A percentile compares a stretch with the other conserved stretches of the same genome.
Conservation (phyloP, 2,797 vertebrate species). For the Pipistrellus kuhlii region DNA sequence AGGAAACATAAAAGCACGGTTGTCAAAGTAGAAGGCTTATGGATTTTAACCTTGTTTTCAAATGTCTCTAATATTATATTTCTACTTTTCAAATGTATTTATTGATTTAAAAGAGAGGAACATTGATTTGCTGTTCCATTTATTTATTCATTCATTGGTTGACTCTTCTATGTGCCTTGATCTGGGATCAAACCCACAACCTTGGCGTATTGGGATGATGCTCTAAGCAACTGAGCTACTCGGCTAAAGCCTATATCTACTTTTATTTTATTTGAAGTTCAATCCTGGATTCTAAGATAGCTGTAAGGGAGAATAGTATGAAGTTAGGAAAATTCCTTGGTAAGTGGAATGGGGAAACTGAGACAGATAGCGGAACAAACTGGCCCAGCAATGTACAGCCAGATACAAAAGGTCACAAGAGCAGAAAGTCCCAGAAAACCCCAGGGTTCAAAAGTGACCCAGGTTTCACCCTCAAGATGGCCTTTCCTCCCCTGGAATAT, state of each 20-base stretch:
- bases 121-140: background rate
- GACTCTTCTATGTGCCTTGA: background rate
- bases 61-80: conserved; percentile 29
- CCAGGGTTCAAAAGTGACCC: background rate
- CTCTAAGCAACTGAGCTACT: background rate
- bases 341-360: background rate
- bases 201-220: background rate
- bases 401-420: background rate
- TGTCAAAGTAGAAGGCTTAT: background rate
- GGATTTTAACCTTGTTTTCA: conserved; percentile 65
- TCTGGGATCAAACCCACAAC: background rate
- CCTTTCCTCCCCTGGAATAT: background rate
- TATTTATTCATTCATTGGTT: background rate
- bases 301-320: background rate
- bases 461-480: background rate
- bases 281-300: background rate
- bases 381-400: background rate
- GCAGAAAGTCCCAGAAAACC: background rate
- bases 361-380: background rate
- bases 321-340: background rate
- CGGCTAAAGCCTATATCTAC: background rate
- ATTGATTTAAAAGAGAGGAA: background rate
- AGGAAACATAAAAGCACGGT: conserved; percentile 50
- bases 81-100: background rate
- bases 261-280: background rate